phyloP scores from a whole-genome alignment of 2,888 invertebrate species.

The Eudemis profundana region DNA sequence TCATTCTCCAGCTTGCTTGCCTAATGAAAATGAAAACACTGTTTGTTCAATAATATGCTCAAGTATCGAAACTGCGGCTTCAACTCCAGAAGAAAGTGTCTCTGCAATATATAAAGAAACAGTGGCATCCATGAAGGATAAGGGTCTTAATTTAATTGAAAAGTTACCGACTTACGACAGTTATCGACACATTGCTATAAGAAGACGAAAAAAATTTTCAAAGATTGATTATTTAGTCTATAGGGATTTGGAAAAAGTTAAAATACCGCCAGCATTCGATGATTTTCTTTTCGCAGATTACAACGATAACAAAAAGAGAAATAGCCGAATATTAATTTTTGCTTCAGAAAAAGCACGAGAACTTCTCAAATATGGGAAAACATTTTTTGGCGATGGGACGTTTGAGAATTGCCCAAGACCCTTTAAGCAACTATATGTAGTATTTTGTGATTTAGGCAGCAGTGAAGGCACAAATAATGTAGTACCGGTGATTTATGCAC shows the following conservation, averaged over 20 bases:
- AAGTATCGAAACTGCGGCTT: slow-evolving; percentile 34
- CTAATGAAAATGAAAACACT: slow-evolving; percentile 35
- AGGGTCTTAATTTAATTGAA: slow-evolving; percentile 37
- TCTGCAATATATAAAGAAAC: slow-evolving; percentile 29
- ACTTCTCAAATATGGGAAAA: slow-evolving; percentile 27
- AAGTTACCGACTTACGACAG: slow-evolving; percentile 30
- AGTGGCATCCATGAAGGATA: slow-evolving; percentile 38
- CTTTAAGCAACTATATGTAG: slow-evolving; percentile 28
- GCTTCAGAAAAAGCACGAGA: slow-evolving; percentile 34
- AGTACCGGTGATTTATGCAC: too few species aligned
- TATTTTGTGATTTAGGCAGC: slow-evolving; percentile 23
- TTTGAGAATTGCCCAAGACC: slow-evolving; percentile 29
- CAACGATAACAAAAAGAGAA: slow-evolving; percentile 27
- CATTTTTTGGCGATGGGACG: slow-evolving; percentile 37
- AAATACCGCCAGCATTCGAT: slow-evolving; percentile 17
- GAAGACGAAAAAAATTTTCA: slow-evolving; percentile 28
- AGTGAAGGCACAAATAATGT: slow-evolving; percentile 17
- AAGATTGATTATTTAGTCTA: slow-evolving; percentile 32
- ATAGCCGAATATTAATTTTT: slow-evolving; percentile 35
- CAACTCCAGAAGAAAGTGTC: slow-evolving; percentile 31
- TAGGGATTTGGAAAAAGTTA: slow-evolving; percentile 32
- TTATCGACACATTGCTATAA: slow-evolving; percentile 23
- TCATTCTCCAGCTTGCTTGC: slow-evolving; percentile 31
- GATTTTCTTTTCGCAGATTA: slow-evolving; percentile 43
- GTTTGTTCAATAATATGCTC: slow-evolving; percentile 23